Evolutionary conservation across 2,888 invertebrate species (phyloP).

Genomic region (Tuta absoluta): DNA sequence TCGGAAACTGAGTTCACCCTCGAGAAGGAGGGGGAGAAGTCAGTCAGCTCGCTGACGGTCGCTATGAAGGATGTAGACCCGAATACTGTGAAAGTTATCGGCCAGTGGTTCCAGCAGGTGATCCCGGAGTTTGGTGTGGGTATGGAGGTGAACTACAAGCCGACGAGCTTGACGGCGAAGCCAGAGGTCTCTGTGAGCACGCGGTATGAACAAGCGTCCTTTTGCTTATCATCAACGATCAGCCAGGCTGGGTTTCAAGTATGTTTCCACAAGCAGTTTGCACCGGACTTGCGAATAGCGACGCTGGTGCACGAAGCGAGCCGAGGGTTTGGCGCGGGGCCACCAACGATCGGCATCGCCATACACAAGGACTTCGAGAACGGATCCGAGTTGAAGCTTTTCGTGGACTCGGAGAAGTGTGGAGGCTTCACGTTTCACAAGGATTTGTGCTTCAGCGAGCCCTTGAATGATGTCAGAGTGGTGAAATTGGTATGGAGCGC

Average conservation of each 20-base stretch:
- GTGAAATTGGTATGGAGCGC: constrained; percentile 64
- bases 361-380: constrained; percentile 63
- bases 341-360: constrained; percentile 61
- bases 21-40: constrained; percentile 60
- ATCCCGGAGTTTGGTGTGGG: constrained; percentile 62
- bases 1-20: constrained; percentile 69
- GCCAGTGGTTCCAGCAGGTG: constrained; percentile 68
- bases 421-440: constrained; percentile 72
- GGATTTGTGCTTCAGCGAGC: constrained; percentile 64
- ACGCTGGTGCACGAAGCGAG: constrained; percentile 62
- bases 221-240: constrained; percentile 62
- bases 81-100: constrained; percentile 58
- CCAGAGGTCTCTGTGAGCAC: constrained; percentile 65
- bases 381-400: constrained; percentile 68
- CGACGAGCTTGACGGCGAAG: constrained; percentile 51
- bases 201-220: constrained; percentile 58
- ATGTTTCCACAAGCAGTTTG: constrained; percentile 65
- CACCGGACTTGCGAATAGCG: constrained; percentile 63
- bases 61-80: constrained; percentile 68
- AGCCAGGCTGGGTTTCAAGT: constrained; percentile 64
- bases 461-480: constrained; percentile 57
- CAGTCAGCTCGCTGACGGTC: constrained; percentile 56
- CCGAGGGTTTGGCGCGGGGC: constrained; percentile 39
- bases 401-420: constrained; percentile 69
- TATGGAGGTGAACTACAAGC: constrained; percentile 61